Percentiles rank a stretch among this genome's conserved stretches.
Evolutionary conservation across 2,888 invertebrate genomes (phyloP).

Genomic region (Coenonympha glycerion): DNA sequence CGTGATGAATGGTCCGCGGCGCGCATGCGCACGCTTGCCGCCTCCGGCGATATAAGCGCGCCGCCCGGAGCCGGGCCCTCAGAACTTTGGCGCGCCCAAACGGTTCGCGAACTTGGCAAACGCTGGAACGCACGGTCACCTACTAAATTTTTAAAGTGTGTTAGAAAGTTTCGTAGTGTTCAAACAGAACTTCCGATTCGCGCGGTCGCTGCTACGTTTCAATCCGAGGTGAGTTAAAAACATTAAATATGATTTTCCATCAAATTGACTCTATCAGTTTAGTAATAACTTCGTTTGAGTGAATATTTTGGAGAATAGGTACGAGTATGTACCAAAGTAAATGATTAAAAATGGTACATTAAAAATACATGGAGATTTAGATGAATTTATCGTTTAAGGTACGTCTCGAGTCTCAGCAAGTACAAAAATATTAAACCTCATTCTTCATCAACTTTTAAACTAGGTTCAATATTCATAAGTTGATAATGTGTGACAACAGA

Average conservation of each 20-base stretch:
- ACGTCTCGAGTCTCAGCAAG: no score
- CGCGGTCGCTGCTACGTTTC: slow-evolving; percentile 29
- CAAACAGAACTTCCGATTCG: slow-evolving; percentile 17
- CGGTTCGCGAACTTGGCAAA: slow-evolving; percentile 57
- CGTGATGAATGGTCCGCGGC: slow-evolving; percentile 58
- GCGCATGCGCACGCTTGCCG: slow-evolving; percentile 37
- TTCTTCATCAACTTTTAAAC: no score
- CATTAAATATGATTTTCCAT: background rate
- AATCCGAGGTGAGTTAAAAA: slow-evolving; percentile 33
- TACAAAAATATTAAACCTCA: no score
- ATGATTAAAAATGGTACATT: no score
- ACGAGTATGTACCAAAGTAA: no score
- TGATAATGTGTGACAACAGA: no score
- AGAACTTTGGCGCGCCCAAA: slow-evolving; percentile 70
- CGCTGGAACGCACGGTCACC: slow-evolving; percentile 29
- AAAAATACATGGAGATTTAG: no score
- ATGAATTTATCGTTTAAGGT: no score
- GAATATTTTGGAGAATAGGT: no score
- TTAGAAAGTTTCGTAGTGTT: slow-evolving; percentile 12
- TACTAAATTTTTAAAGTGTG: slow-evolving; percentile 9
- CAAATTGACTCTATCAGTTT: no score
- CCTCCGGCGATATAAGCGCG: slow-evolving; percentile 65
- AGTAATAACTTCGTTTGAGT: no score
- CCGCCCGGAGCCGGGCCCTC: slow-evolving; percentile 52
- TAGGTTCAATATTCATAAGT: no score